phyloP scores from a whole-genome alignment of 2,113 vertebrate genomes.

The Amphilophus citrinellus region DNA sequence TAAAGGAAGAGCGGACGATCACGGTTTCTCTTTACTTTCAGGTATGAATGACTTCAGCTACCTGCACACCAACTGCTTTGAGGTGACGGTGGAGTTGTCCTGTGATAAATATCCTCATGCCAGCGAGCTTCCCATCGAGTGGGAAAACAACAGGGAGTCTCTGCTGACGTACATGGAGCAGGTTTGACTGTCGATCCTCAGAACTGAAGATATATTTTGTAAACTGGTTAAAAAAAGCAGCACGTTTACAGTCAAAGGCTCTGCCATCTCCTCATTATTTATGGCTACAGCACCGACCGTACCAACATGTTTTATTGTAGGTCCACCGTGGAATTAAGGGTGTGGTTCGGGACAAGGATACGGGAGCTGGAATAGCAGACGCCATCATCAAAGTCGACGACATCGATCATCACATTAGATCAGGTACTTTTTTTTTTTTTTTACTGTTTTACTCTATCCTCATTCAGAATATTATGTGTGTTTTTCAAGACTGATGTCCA shows the following conservation, averaged over 20 bases:
- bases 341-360: constrained; percentile 88
- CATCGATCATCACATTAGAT: constrained; percentile 89
- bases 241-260: no score
- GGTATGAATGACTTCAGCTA: constrained; percentile 97
- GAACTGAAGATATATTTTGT: neutral
- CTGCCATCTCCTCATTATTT: neutral
- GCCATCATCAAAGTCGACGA: constrained; percentile 89
- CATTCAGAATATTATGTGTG: no score
- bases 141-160: constrained; percentile 94
- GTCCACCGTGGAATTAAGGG: constrained; percentile 94
- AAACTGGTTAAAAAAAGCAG: neutral
- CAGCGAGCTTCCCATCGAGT: constrained; percentile 88
- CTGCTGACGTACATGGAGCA: constrained; percentile 96
- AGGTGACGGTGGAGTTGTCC: constrained; percentile 92
- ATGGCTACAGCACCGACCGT: neutral
- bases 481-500: no score
- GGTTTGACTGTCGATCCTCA: constrained; percentile 70
- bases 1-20: no score
- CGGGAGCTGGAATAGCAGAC: constrained; percentile 86
- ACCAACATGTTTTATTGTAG: constrained; percentile 62
- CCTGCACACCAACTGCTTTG: constrained; percentile 94
- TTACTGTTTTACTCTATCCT: no score
- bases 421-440: constrained; percentile 80
- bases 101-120: constrained; percentile 95
- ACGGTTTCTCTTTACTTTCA: constrained; percentile 41